Percentiles rank a stretch among this genome's conserved stretches.
Evolutionary conservation across 92 coral and sea anemone species (phyloP).

Genomic region (Zoanthus sansibaricus): DNA sequence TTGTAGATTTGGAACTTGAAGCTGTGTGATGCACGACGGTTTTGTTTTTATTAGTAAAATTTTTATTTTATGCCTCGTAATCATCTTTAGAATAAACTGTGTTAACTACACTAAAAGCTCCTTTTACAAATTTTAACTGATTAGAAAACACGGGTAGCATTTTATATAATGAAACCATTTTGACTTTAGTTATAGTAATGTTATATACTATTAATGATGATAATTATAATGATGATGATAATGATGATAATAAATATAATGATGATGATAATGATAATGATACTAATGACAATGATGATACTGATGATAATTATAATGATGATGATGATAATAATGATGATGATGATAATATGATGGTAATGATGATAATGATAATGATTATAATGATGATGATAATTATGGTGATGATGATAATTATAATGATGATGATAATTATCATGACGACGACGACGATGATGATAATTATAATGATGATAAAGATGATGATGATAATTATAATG

Average conservation of each 20-base stretch:
- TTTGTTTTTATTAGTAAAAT: neutral
- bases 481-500: too few relatives aligned
- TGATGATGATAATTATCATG: neutral
- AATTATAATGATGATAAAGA: neutral
- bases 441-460: neutral
- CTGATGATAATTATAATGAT: neutral
- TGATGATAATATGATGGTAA: neutral
- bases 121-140: neutral
- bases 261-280: too few relatives aligned
- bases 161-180: neutral
- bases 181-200: too few relatives aligned
- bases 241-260: too few relatives aligned
- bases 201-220: too few relatives aligned
- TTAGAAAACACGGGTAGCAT: neutral
- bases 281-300: too few relatives aligned
- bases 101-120: neutral
- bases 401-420: neutral
- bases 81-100: neutral
- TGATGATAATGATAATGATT: too few relatives aligned
- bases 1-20: slow-evolving; percentile 62
- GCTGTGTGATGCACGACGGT: neutral
- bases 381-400: neutral
- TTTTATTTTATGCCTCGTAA: neutral
- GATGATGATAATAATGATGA: neutral
- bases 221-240: too few relatives aligned